Conservation (phyloP, 2,888 invertebrate species). For the Phyllotreta cruciferae region DNA sequence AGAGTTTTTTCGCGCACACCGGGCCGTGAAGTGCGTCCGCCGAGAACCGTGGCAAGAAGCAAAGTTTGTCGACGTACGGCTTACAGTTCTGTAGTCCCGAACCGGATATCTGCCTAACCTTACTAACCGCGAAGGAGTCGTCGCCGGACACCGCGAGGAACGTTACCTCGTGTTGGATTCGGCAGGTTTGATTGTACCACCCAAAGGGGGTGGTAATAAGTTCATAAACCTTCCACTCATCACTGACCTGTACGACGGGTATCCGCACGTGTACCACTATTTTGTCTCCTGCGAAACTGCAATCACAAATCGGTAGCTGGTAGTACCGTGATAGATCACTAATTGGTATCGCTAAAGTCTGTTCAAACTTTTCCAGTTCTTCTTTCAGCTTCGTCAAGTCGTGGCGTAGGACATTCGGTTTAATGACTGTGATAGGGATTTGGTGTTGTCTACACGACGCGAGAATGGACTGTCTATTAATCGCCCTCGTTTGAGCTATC, state of each 20-base stretch:
- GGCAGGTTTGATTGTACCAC: constrained; percentile 38
- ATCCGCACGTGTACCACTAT: constrained; percentile 28
- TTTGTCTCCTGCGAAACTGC: constrained; percentile 24
- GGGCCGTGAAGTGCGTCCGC: constrained; percentile 22
- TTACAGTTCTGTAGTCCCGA: constrained; percentile 32
- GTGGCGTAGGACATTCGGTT: constrained; percentile 21
- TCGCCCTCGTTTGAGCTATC: constrained; percentile 1
- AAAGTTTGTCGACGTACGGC: constrained; percentile 34
- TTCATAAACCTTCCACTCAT: constrained; percentile 33
- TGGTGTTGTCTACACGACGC: constrained; percentile 28
- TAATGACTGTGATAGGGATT: too few species aligned
- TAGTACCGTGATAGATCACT: constrained; percentile 27
- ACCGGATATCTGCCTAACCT: not conserved
- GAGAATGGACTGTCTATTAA: constrained; percentile 19
- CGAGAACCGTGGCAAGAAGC: constrained; percentile 33
- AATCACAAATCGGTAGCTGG: constrained; percentile 37
- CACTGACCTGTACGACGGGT: constrained; percentile 22
- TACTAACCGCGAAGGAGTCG: too few species aligned
- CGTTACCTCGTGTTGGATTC: too few species aligned
- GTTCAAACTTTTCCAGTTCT: constrained; percentile 6
- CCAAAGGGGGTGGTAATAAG: constrained; percentile 37
- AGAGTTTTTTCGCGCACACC: constrained; percentile 33
- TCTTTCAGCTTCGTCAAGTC: constrained; percentile 22
- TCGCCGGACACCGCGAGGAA: too few species aligned
- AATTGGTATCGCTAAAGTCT: constrained; percentile 32